phyloP scores from a whole-genome alignment of 2,113 vertebrate species.

The Fregata magnificens region DNA sequence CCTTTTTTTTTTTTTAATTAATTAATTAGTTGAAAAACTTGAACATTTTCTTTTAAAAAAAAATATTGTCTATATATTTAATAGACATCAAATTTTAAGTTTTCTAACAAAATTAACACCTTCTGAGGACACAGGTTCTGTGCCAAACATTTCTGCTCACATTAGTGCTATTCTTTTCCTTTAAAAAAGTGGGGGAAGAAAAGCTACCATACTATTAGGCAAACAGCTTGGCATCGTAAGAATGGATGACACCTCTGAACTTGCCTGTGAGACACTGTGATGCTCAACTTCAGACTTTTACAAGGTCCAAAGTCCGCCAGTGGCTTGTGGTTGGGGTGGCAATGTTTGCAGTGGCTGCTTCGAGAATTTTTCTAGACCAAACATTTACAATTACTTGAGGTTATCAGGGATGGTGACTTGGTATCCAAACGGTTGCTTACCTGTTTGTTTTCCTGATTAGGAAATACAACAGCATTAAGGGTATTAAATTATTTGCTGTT shows the following conservation, averaged over 20 bases:
- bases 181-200: not conserved
- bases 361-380: not conserved
- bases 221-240: accelerated
- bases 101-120: not conserved
- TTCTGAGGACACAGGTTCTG: not conserved
- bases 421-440: not conserved
- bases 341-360: not conserved
- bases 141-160: not conserved
- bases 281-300: not conserved
- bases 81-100: not conserved
- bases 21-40: not conserved
- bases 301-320: not conserved
- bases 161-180: not conserved
- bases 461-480: not conserved
- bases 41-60: not conserved
- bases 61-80: not conserved
- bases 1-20: too few species aligned
- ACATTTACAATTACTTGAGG: not conserved
- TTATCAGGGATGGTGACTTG: too few species aligned
- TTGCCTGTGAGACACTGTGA: not conserved
- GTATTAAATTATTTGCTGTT: not conserved
- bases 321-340: accelerated
- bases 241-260: not conserved
- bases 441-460: not conserved
- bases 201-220: not conserved